These are phyloP conservation scores for Arctopsyche grandis DNA, from an alignment of 1,140 invertebrate genomes.

Conservation along the genomic window DNA sequence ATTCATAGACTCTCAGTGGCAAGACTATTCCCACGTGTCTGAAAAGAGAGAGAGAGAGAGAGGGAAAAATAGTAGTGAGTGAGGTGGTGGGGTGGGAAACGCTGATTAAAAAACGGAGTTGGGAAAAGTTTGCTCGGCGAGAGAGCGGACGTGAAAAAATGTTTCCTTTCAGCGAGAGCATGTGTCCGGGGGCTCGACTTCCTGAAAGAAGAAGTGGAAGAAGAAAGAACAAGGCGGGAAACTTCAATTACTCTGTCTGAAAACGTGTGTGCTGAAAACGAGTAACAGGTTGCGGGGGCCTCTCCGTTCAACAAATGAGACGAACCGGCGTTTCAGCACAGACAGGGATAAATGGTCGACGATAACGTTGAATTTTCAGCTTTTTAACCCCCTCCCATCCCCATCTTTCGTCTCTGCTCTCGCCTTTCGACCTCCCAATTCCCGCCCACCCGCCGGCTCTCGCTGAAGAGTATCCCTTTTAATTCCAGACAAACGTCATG, in stretches of 20 bases:
- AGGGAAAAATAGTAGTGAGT: too few relatives aligned
- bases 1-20: conserved; percentile 30
- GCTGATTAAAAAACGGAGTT: conserved; percentile 45
- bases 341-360: conserved; percentile 9
- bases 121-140: conserved; percentile 29
- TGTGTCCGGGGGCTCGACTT: conserved; percentile 12
- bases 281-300: conserved; percentile 30
- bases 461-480: background rate
- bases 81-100: too few relatives aligned
- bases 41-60: too few relatives aligned
- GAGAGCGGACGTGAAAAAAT: conserved; percentile 41
- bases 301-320: conserved; percentile 1
- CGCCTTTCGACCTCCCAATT: background rate
- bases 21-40: conserved; percentile 26
- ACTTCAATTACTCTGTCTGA: conserved; percentile 34
- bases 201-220: conserved; percentile 6
- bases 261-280: conserved; percentile 8
- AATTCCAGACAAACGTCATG: conserved; percentile 1
- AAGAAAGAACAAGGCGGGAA: conserved; percentile 23
- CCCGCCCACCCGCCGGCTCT: background rate
- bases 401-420: background rate
- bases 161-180: conserved; percentile 32
- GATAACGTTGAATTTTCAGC: conserved; percentile 10
- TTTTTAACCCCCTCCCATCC: background rate
- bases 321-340: conserved; percentile 6